These are phyloP conservation scores for Sericinus montela DNA, from an alignment of 2,888 invertebrate genomes.

Conservation along the genomic window DNA sequence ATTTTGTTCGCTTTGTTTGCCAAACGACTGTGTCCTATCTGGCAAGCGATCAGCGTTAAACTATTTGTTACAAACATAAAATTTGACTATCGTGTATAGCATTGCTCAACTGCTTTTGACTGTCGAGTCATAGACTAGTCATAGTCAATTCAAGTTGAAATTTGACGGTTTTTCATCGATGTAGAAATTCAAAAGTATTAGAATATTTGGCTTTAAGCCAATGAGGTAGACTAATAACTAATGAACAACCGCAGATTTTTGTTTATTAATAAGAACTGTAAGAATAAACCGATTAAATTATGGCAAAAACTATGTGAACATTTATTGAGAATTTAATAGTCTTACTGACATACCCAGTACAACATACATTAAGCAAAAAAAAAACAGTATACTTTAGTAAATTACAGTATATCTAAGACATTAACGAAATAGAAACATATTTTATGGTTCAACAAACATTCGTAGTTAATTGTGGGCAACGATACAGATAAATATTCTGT, in stretches of 20 bases:
- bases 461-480: background rate
- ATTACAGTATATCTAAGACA: too few species aligned
- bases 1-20: slow-evolving; percentile 25
- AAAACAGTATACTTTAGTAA: too few species aligned
- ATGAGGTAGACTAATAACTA: background rate
- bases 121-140: slow-evolving; percentile 6
- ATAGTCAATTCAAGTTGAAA: background rate
- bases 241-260: background rate
- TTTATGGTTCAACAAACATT: background rate
- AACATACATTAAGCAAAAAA: too few species aligned
- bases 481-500: slow-evolving; percentile 1
- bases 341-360: too few species aligned
- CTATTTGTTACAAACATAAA: slow-evolving; percentile 17
- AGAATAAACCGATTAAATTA: too few species aligned
- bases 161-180: slow-evolving; percentile 2
- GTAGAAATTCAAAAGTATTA: background rate
- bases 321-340: too few species aligned
- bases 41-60: slow-evolving; percentile 24
- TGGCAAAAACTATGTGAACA: too few species aligned
- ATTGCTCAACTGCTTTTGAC: slow-evolving; percentile 3
- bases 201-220: slow-evolving; percentile 10
- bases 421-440: background rate
- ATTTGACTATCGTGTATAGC: slow-evolving; percentile 6
- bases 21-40: slow-evolving; percentile 32
- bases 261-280: too few species aligned